phyloP scores from a whole-genome alignment of 2,888 invertebrate genomes.

The Diplolepis rosae region DNA sequence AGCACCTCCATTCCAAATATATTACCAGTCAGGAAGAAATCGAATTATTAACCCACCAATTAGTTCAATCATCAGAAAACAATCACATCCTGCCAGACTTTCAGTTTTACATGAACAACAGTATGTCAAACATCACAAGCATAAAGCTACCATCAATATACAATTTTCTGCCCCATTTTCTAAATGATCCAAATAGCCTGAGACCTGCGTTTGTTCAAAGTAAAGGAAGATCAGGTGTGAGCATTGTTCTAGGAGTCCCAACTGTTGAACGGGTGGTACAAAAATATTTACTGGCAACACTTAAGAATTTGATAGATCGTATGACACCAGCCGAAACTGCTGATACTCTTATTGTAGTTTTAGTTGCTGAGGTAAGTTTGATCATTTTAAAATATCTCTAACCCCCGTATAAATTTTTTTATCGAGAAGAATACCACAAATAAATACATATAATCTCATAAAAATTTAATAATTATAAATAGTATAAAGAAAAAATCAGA shows the following conservation, averaged over 20 bases:
- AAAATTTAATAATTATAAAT: no score
- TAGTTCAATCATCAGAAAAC: slow-evolving; percentile 70
- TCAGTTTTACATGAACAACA: slow-evolving; percentile 70
- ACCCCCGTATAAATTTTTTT: no score
- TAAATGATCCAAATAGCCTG: slow-evolving; percentile 85
- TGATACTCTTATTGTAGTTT: slow-evolving; percentile 89
- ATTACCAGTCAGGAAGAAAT: slow-evolving; percentile 85
- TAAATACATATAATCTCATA: no score
- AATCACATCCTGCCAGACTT: slow-evolving; percentile 67
- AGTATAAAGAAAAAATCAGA: no score
- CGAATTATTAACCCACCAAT: slow-evolving; percentile 80
- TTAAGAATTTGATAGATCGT: slow-evolving; percentile 87
- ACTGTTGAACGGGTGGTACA: slow-evolving; percentile 93
- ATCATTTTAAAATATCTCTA: no score
- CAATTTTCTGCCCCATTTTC: slow-evolving; percentile 90
- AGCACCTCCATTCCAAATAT: slow-evolving; percentile 87
- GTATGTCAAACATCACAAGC: slow-evolving; percentile 71
- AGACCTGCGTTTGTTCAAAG: slow-evolving; percentile 86
- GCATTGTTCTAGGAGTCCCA: slow-evolving; percentile 91
- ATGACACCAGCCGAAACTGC: slow-evolving; percentile 83
- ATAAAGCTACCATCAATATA: slow-evolving; percentile 86
- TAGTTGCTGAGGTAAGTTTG: slow-evolving; percentile 85
- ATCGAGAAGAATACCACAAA: no score
- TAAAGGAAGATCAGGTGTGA: slow-evolving; percentile 83
- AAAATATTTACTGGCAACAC: slow-evolving; percentile 88